phyloP scores from a whole-genome alignment of 64 coral and sea anemone species.

The Stichodactyla mertensii region DNA sequence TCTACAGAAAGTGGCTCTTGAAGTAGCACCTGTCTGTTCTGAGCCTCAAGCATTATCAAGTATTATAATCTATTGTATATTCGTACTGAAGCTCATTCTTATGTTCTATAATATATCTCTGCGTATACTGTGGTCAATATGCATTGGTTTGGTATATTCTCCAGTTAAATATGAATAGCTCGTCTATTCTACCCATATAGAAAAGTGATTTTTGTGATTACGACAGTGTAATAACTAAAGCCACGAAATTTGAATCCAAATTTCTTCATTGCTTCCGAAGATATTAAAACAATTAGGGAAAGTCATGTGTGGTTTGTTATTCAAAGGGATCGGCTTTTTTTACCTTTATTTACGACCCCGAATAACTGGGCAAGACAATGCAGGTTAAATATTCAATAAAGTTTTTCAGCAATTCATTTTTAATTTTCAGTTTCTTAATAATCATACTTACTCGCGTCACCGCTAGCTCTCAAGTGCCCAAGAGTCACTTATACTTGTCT shows the following conservation, averaged over 20 bases:
- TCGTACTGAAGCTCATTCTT: background rate
- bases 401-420: background rate
- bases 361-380: background rate
- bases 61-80: background rate
- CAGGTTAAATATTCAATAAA: background rate
- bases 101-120: background rate
- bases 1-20: background rate
- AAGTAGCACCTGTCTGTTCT: background rate
- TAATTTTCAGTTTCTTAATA: background rate
- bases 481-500: background rate
- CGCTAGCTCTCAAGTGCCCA: background rate
- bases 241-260: background rate
- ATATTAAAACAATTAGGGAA: slow-evolving; percentile 3
- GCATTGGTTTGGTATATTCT: no score
- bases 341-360: background rate
- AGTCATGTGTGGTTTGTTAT: background rate
- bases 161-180: no score
- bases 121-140: no score
- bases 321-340: background rate
- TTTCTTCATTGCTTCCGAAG: background rate
- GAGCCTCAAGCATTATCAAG: background rate
- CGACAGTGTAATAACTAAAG: background rate
- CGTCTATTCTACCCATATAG: background rate
- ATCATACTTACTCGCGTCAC: background rate
- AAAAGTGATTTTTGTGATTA: background rate